Percentiles rank a stretch among this genome's conserved stretches.
phyloP scores from a whole-genome alignment of 2,888 invertebrate genomes.

The Zaprionus obscuricornis region DNA sequence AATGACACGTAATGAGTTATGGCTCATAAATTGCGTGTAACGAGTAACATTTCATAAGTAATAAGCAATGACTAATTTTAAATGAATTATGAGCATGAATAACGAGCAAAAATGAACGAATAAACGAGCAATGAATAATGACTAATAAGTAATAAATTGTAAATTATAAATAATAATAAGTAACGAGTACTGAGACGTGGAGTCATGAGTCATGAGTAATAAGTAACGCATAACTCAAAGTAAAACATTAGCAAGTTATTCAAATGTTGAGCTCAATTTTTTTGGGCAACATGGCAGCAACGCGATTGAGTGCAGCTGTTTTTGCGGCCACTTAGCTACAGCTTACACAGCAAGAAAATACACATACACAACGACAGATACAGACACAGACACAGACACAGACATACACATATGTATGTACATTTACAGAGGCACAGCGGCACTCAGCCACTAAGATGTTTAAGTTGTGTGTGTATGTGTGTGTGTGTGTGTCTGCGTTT shows the following conservation, averaged over 20 bases:
- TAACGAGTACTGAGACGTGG: no score
- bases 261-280: constrained; percentile 51
- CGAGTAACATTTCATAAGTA: no score
- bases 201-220: constrained; percentile 4
- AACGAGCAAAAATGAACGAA: no score
- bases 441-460: neutral
- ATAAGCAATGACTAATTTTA: no score
- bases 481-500: constrained; percentile 2
- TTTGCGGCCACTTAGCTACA: constrained; percentile 42
- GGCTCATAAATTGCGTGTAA: no score
- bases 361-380: constrained; percentile 1
- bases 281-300: constrained; percentile 7
- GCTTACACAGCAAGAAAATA: neutral
- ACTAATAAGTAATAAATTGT: no score
- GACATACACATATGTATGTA: no score
- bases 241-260: constrained; percentile 43
- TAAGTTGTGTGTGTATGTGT: neutral
- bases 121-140: no score
- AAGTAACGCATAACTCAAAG: constrained; percentile 27
- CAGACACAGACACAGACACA: neutral
- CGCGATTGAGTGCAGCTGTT: constrained; percentile 44
- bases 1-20: no score
- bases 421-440: no score
- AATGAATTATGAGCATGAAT: no score
- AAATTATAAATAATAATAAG: no score